Base-by-base conservation (phyloP, 1,140 invertebrate genomes). In the Eulimnadia texana region DNA sequence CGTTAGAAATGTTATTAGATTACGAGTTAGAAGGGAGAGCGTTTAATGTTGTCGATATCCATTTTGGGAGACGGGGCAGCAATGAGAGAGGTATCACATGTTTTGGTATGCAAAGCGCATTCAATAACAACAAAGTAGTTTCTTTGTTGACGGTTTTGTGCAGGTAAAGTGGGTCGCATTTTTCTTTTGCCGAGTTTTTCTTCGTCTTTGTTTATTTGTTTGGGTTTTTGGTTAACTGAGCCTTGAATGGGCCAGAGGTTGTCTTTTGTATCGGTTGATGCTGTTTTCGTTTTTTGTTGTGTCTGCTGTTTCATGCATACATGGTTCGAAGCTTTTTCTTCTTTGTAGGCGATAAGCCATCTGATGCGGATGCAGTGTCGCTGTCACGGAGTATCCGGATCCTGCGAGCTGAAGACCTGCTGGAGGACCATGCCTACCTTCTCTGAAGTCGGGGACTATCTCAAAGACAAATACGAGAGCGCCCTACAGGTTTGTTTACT, bases 361-460 rank as follows among this genome's bases (percentile, higher is more conserved):
- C 67, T 77, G 64, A 82, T 83, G 78, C 72, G 72, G 65, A 70
- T 76, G 66, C 75, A 79, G 65, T 83, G 82, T 68, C 78, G 82
- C 42, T 75, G 80, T 70, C 82, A 83, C 65, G 82, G 82, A 0
- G 80, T 84, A 3, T 82, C 80, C 16, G 82, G 82, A 2, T 81
- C 80, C 1, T 83, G 82, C 67, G 79, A 82, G 65, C 68, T 83
- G 58, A 82, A 81, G 67, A 84, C 82, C 2, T 84, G 82, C 67
- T 84, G 82, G 71, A 73, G 74, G 57, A 76, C 74, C 23, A 70
- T 81, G 64, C 78, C 80, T 6, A 62, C 72, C 64, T 77, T 82
- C 72, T 66, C 75, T n/a, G 70, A 76, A 64, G 76, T 81, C 49
- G 79, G 80, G 10, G 71, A 74, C 47, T 72, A 71, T 53, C 70